Percentiles rank a stretch among this genome's conserved stretches.
These are phyloP conservation scores for Apogon hyalosoma DNA, from an alignment of 2,797 vertebrate species.

Conservation along the genomic window DNA sequence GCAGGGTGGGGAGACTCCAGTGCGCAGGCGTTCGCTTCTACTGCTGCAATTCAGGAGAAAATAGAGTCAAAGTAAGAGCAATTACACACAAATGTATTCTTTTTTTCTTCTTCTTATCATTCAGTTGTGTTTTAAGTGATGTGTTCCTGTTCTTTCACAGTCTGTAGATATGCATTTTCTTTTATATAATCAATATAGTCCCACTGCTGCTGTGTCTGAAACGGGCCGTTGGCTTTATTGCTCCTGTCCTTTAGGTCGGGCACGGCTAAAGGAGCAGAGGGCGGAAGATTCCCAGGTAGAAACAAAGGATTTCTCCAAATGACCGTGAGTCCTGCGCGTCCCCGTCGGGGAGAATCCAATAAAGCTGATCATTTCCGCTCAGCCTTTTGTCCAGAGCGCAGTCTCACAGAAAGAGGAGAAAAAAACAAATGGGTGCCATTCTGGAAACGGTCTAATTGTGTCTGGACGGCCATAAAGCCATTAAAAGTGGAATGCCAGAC, in stretches of 20 bases:
- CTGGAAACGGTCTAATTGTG: conserved; percentile 96
- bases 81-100: neutral
- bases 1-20: conserved; percentile 38
- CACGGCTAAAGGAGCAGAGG: conserved; percentile 66
- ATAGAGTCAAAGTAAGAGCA: neutral
- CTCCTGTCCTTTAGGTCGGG: conserved; percentile 49
- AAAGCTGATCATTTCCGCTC: conserved; percentile 96
- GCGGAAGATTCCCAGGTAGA: conserved; percentile 83
- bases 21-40: conserved; percentile 20
- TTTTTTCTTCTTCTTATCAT: neutral
- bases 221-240: conserved; percentile 63
- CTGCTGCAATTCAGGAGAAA: neutral
- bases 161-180: neutral
- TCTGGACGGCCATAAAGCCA: conserved; percentile 98
- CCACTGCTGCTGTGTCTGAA: conserved; percentile 32
- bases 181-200: neutral
- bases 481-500: conserved; percentile 98
- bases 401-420: conserved; percentile 82
- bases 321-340: conserved; percentile 79
- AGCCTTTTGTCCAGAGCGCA: conserved; percentile 89
- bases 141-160: neutral
- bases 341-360: conserved; percentile 86
- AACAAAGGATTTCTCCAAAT: conserved; percentile 81
- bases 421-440: conserved; percentile 95
- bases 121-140: neutral